A percentile compares a stretch with the other conserved stretches of the same genome.
These are phyloP conservation scores for Lepidothrix coronata DNA, from an alignment of 2,113 vertebrate species.

Conservation along the genomic window DNA sequence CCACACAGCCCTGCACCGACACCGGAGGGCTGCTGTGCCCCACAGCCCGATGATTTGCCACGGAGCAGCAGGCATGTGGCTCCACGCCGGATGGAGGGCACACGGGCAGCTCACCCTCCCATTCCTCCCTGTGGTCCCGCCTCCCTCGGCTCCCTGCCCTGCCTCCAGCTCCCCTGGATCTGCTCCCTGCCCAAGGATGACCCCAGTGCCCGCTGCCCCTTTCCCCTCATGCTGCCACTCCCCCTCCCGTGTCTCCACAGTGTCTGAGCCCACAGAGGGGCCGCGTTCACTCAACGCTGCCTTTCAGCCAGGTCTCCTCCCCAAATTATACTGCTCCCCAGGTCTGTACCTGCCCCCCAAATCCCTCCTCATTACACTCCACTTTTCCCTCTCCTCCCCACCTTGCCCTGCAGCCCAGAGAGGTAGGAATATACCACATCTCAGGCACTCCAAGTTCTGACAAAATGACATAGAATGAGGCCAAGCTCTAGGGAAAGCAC, in stretches of 20 bases:
- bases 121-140: background rate
- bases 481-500: background rate
- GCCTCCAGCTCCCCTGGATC: accelerated
- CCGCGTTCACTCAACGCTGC: background rate
- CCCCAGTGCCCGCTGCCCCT: background rate
- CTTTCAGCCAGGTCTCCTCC: background rate
- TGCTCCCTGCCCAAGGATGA: background rate
- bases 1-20: accelerated
- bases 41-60: background rate
- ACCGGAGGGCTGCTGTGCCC: accelerated
- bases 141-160: background rate
- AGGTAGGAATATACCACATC: background rate
- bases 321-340: background rate
- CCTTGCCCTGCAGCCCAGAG: background rate
- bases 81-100: accelerated
- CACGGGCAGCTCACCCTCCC: background rate
- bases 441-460: background rate
- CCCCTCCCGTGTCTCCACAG: background rate
- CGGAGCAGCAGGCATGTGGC: background rate
- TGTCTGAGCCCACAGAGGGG: background rate
- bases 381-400: background rate
- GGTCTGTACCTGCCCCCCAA: background rate
- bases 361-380: background rate
- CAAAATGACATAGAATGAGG: background rate
- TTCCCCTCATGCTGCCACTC: background rate